Base-by-base conservation (phyloP, 2,888 invertebrate genomes). In the Bombyx huttoni region DNA sequence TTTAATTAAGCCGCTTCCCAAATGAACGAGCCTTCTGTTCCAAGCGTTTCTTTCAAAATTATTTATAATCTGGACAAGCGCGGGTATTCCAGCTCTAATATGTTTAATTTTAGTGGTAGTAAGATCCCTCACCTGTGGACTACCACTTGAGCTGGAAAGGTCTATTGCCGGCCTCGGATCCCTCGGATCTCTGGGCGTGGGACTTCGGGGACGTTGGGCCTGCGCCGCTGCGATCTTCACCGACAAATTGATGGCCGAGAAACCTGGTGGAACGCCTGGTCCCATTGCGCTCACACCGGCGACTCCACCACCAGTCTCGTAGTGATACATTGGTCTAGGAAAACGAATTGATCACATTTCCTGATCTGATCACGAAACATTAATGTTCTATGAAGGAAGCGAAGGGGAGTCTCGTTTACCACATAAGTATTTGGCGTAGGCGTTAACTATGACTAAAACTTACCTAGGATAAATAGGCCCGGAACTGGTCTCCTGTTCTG, bases 111-210 rank as follows among this genome's bases (percentile, higher is more conserved):
- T 24, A 46, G 49, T 50, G 34, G 46, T 46, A 49, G 47, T 40
- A 47, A 13, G 50, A n/a, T 45, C 8, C 68, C 80, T 90, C 81
- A 94, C 95, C 92, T 95, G 95, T 67, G 96, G 96, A 89, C 95
- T 96, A 63, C 96, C 95, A 79, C 94, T 95, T 66, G 96, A 95
- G 59, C 95, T 94, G 64, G 95, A 95, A 51, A 96, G 90, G 84
- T 96, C 96, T 86, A 96, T 95, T 64, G 95, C 95, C 12, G 95
- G 94, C 57, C 94, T 93, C 50, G 93, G 93, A 65, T 95, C 95
- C 47, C 94, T 92, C 52, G 94, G 93, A 64, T 93, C 93, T 47
- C 93, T 90, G 54, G 94, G 92, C 56, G 94, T 92, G 49, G 94
- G 94, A 89, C 90, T 93, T 85, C 87, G 91, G 85, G 90, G 93